Percentiles rank a stretch among this genome's conserved stretches.
These are phyloP conservation scores for Lanius ludovicianus DNA, from an alignment of 2,113 vertebrate species.

Conservation along the genomic window DNA sequence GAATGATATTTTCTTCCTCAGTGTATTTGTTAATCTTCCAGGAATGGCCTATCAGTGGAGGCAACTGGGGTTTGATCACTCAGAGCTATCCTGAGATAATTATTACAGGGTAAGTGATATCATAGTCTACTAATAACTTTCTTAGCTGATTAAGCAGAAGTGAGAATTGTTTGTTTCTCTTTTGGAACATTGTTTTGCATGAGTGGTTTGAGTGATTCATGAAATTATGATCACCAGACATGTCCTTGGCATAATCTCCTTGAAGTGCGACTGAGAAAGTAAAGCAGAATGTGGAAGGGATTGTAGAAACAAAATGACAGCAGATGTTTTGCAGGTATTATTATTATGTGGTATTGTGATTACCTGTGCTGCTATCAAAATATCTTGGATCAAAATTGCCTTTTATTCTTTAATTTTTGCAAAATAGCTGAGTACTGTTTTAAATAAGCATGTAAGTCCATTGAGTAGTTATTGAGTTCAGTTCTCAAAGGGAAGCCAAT, in stretches of 20 bases:
- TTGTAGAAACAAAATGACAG: background rate
- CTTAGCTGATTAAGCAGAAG: background rate
- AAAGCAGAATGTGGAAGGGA: background rate
- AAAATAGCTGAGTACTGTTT: background rate
- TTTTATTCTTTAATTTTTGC: background rate
- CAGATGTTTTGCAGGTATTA: background rate
- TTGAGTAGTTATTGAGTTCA: background rate
- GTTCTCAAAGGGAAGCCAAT: background rate
- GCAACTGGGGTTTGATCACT: conserved; percentile 96
- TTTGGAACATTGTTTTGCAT: background rate
- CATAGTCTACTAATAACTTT: background rate
- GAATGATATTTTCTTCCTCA: background rate
- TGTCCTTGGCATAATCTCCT: background rate
- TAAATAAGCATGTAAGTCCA: background rate
- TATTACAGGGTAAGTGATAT: conserved; percentile 92
- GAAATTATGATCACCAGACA: background rate
- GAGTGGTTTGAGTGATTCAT: background rate
- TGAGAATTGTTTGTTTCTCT: background rate
- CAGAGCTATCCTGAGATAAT: conserved; percentile 99
- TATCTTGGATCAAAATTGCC: background rate
- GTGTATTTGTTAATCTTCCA: conserved; percentile 69
- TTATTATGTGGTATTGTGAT: background rate
- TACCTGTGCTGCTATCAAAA: background rate
- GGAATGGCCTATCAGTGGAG: conserved; percentile 98
- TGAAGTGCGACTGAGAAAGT: background rate